Conservation (phyloP, 2,797 vertebrate genomes). For the Bufotes viridis region DNA sequence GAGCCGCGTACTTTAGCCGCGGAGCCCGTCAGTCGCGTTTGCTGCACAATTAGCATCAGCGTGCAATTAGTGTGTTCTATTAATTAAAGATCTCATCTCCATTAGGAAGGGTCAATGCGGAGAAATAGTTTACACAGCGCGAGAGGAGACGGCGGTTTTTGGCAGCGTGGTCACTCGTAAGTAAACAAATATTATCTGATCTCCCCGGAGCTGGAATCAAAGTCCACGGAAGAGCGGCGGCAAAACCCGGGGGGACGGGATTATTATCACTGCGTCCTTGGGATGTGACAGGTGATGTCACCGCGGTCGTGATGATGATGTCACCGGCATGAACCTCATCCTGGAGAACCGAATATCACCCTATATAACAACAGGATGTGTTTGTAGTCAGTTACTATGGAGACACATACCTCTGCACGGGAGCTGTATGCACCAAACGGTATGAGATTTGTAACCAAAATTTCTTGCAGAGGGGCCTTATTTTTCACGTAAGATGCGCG, state of each 20-base stretch:
- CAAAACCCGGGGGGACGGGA: not conserved
- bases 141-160: not conserved
- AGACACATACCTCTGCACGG: not conserved
- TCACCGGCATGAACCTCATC: not conserved
- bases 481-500: too few relatives aligned
- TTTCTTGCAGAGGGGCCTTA: too few relatives aligned
- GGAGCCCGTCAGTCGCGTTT: not conserved
- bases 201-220: not conserved
- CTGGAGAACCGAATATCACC: too few relatives aligned
- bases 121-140: not conserved
- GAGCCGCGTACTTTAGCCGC: not conserved
- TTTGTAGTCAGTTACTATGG: not conserved
- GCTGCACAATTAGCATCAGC: slow-evolving; percentile 37
- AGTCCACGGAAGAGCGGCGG: not conserved
- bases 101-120: slow-evolving; percentile 33
- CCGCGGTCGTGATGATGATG: not conserved
- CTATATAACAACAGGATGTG: not conserved
- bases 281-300: not conserved
- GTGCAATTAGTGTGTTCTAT: slow-evolving; percentile 39
- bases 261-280: not conserved
- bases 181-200: slow-evolving; percentile 46
- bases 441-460: not conserved
- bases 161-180: slow-evolving; percentile 1
- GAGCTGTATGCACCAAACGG: not conserved
- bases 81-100: slow-evolving; percentile 51